A percentile compares a stretch with the other conserved stretches of the same genome.
Conservation (phyloP, 1,140 invertebrate species). For the Chironomus striatipennis region DNA sequence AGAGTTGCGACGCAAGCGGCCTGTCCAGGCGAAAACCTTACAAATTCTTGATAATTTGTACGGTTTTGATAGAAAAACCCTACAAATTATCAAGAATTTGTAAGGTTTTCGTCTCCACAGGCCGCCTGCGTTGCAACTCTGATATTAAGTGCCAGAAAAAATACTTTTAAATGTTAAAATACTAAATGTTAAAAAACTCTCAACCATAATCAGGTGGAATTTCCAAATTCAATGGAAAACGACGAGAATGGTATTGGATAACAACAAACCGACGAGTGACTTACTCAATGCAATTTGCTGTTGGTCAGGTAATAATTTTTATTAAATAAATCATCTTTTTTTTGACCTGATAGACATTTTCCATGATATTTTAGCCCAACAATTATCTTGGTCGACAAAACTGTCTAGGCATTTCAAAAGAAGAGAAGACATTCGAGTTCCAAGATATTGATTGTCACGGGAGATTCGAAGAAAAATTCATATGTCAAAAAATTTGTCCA, state of each 20-base stretch:
- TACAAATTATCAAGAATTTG: too few relatives aligned
- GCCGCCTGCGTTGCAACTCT: too few relatives aligned
- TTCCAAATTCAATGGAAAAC: not conserved
- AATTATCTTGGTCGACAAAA: not conserved
- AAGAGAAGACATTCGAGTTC: not conserved
- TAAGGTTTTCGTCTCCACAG: too few relatives aligned
- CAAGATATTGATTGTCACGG: conserved; percentile 12
- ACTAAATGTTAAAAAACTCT: too few relatives aligned
- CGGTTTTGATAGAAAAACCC: too few relatives aligned
- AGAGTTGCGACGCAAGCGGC: too few relatives aligned
- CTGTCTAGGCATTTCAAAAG: not conserved
- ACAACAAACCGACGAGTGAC: not conserved
- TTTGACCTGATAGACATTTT: too few relatives aligned
- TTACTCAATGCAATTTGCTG: not conserved
- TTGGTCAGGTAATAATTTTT: not conserved
- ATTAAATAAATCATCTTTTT: too few relatives aligned
- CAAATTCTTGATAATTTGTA: too few relatives aligned
- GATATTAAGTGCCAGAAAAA: too few relatives aligned
- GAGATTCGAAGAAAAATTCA: conserved; percentile 16
- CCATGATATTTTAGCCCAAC: not conserved
- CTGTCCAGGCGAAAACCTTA: too few relatives aligned
- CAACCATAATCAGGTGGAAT: not conserved
- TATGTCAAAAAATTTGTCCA: conserved; percentile 6
- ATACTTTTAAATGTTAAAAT: too few relatives aligned
- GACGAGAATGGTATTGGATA: conserved; percentile 2